phyloP scores from a whole-genome alignment of 2,797 vertebrate species.

The Margarornis squamiger region DNA sequence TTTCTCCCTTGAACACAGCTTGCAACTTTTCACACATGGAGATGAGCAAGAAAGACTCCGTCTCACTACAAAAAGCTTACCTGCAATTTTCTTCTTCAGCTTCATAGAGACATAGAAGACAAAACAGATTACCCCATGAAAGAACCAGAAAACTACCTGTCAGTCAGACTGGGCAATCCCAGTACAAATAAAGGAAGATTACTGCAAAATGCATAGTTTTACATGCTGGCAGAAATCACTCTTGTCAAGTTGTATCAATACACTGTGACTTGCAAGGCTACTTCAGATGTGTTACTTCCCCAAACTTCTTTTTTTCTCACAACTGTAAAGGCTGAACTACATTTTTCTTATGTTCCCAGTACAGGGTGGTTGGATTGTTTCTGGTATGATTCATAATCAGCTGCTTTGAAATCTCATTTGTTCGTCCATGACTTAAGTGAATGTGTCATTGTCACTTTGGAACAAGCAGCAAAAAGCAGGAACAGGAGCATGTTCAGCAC shows the following conservation, averaged over 20 bases:
- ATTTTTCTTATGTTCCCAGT: neutral
- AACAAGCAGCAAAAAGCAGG: conserved; percentile 51
- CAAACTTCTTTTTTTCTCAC: neutral
- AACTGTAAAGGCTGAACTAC: neutral
- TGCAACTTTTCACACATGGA: neutral
- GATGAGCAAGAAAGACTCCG: neutral
- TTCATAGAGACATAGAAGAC: conserved; percentile 6
- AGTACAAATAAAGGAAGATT: conserved; percentile 45
- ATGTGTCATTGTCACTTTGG: conserved; percentile 64
- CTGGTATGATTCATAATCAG: conserved; percentile 56
- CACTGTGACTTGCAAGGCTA: neutral
- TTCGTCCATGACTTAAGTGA: conserved; percentile 26
- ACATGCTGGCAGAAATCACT: conserved; percentile 38
- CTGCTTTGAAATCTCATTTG: conserved; percentile 41
- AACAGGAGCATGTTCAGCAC: conserved; percentile 15
- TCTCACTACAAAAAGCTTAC: neutral
- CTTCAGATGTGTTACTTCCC: neutral
- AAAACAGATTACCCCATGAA: conserved; percentile 52
- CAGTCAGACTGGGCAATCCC: conserved; percentile 27
- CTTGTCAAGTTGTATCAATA: neutral
- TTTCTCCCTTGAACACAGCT: neutral
- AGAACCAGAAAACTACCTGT: conserved; percentile 35
- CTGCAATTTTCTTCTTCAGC: conserved; percentile 34
- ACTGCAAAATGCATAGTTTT: conserved; percentile 24
- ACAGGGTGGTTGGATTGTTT: neutral